Conservation (phyloP, 2,888 invertebrate genomes). For the Drosophila rubida region DNA sequence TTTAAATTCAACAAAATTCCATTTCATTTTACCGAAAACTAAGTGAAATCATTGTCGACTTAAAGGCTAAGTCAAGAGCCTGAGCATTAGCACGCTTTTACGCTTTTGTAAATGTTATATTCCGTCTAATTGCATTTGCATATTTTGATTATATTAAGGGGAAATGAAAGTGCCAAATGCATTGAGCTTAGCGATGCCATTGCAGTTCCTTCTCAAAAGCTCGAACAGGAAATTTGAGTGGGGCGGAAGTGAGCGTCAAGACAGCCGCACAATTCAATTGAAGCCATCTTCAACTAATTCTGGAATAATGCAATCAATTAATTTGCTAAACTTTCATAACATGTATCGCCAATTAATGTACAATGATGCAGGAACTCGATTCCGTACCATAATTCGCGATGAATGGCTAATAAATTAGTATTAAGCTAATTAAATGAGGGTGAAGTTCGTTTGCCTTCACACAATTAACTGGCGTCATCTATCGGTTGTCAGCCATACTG, state of each 20-base stretch:
- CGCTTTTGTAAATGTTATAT: constrained; percentile 50
- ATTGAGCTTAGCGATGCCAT: constrained; percentile 39
- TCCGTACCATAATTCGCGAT: neutral
- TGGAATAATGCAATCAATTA: constrained; percentile 22
- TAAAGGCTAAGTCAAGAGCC: constrained; percentile 32
- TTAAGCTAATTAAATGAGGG: constrained; percentile 11
- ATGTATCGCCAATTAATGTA: constrained; percentile 9
- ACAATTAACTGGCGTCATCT: constrained; percentile 17
- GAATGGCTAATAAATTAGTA: constrained; percentile 5
- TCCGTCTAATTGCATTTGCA: constrained; percentile 73
- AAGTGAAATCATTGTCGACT: constrained; percentile 17
- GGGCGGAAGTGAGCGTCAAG: constrained; percentile 36
- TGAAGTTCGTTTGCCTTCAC: neutral
- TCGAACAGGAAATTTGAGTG: constrained; percentile 54
- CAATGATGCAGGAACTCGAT: neutral
- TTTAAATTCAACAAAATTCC: constrained; percentile 25
- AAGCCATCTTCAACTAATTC: constrained; percentile 23
- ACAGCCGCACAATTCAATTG: constrained; percentile 19
- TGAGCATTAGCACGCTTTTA: constrained; percentile 45
- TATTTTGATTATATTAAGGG: constrained; percentile 72
- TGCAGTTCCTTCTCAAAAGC: constrained; percentile 1
- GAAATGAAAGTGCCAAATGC: constrained; percentile 74
- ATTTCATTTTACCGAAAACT: constrained; percentile 26
- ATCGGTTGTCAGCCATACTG: neutral
- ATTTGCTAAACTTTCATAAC: constrained; percentile 8